Evolutionary conservation across 2,113 vertebrate genomes (phyloP).

Genomic region (Dasyprocta punctata): DNA sequence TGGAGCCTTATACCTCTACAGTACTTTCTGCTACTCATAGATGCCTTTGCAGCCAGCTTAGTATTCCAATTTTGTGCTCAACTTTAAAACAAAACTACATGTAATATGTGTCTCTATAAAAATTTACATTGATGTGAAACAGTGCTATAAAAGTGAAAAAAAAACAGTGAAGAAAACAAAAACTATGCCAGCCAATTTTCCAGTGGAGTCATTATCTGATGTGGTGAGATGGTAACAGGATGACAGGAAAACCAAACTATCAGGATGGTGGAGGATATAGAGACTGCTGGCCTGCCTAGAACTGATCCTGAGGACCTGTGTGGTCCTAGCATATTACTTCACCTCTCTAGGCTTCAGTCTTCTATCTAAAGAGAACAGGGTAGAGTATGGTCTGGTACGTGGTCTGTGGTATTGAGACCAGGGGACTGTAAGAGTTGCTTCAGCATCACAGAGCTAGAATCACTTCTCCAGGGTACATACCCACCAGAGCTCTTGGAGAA

Average conservation of each 20-base stretch:
- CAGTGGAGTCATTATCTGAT: constrained; percentile 33
- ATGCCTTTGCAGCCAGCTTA: not conserved
- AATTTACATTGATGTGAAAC: constrained; percentile 35
- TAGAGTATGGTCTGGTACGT: not conserved
- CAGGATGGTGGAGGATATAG: not conserved
- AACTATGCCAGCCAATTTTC: constrained; percentile 6
- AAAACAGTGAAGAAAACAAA: constrained; percentile 58
- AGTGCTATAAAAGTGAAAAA: constrained; percentile 60
- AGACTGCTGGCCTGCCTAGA: not conserved
- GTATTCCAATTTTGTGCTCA: not conserved
- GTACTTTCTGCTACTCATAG: not conserved
- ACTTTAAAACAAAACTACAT: constrained; percentile 49
- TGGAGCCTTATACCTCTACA: too few relatives aligned
- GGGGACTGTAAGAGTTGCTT: not conserved
- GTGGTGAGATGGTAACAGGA: not conserved
- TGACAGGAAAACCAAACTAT: not conserved
- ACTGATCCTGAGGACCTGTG: not conserved
- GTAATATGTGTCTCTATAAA: constrained; percentile 55
- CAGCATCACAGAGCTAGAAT: not conserved
- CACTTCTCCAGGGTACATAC: not conserved
- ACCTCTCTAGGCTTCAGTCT: not conserved
- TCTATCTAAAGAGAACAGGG: not conserved
- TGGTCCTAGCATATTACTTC: not conserved
- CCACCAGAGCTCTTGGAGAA: not conserved
- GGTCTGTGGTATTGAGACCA: not conserved